These are phyloP conservation scores for Corythornis cristatus DNA, from an alignment of 2,113 vertebrate species.

Conservation along the genomic window DNA sequence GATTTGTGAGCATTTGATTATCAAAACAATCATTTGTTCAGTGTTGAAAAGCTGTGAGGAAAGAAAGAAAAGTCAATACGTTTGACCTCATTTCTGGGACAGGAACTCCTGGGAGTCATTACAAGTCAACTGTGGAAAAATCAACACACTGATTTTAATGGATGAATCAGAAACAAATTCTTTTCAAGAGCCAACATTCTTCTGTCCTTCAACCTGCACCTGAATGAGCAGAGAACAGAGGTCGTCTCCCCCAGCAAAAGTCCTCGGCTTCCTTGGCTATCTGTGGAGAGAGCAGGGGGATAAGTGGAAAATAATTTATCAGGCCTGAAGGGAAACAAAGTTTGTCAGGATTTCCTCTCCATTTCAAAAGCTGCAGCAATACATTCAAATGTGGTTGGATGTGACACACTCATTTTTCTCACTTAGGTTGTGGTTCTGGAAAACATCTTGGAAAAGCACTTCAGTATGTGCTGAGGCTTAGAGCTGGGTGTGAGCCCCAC, in stretches of 20 bases:
- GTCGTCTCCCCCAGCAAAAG: not conserved
- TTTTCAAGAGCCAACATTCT: slow-evolving; percentile 19
- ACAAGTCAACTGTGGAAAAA: slow-evolving; percentile 34
- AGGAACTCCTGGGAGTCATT: slow-evolving; percentile 30
- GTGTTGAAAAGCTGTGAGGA: not conserved
- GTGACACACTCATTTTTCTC: slow-evolving; percentile 50
- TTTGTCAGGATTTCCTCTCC: not conserved
- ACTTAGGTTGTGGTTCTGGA: slow-evolving; percentile 25
- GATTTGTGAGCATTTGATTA: not conserved
- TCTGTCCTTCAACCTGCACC: not conserved
- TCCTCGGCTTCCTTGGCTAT: not conserved
- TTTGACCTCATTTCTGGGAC: slow-evolving; percentile 39
- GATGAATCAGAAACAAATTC: slow-evolving; percentile 41
- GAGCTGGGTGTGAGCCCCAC: not conserved
- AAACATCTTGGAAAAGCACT: slow-evolving; percentile 21
- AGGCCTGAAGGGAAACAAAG: not conserved
- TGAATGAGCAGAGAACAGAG: not conserved
- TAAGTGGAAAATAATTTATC: not conserved
- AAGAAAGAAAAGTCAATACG: slow-evolving; percentile 20
- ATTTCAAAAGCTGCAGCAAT: not conserved
- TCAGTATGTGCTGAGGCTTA: not conserved
- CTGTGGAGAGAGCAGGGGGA: not conserved
- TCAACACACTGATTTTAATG: slow-evolving; percentile 32
- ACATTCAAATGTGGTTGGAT: not conserved
- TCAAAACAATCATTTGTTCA: slow-evolving; percentile 7